Percentiles rank a stretch among this genome's conserved stretches.
Conservation (phyloP, 2,797 vertebrate genomes). For the Dromococcyx pavoninus region DNA sequence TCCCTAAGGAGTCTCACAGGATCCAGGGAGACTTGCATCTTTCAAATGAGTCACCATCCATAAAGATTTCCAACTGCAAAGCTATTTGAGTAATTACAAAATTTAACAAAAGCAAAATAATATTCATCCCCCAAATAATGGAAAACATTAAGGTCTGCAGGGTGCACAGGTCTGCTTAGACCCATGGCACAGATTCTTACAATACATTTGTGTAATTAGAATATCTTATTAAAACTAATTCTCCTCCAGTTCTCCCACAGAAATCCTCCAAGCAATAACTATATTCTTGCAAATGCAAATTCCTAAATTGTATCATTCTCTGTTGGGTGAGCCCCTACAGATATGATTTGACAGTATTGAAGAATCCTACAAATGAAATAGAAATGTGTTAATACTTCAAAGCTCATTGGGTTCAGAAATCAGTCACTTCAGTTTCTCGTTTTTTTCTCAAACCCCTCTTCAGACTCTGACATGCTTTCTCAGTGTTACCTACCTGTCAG, state of each 20-base stretch:
- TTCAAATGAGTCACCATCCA: not conserved
- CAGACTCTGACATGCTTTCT: not conserved
- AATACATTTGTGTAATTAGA: not conserved
- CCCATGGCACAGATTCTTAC: not conserved
- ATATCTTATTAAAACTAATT: conserved; percentile 21
- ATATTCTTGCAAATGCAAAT: not conserved
- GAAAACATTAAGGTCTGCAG: not conserved
- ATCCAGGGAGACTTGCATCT: not conserved
- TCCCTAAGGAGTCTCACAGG: not conserved
- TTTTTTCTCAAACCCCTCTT: not conserved
- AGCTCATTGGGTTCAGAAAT: not conserved
- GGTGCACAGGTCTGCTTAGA: not conserved
- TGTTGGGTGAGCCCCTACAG: not conserved
- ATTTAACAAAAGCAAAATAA: not conserved
- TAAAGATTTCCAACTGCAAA: not conserved
- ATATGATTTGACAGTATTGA: not conserved
- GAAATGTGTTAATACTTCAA: not conserved
- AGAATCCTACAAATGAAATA: not conserved
- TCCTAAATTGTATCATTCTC: not conserved
- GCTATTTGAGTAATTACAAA: not conserved
- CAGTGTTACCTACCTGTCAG: not conserved
- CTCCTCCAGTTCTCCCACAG: not conserved
- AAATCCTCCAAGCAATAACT: conserved; percentile 7
- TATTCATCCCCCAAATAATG: not conserved
- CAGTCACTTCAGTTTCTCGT: not conserved